Percentiles rank a stretch among this genome's conserved stretches.
phyloP scores from a whole-genome alignment of 2,888 invertebrate genomes.

The Phyllotreta cruciferae region DNA sequence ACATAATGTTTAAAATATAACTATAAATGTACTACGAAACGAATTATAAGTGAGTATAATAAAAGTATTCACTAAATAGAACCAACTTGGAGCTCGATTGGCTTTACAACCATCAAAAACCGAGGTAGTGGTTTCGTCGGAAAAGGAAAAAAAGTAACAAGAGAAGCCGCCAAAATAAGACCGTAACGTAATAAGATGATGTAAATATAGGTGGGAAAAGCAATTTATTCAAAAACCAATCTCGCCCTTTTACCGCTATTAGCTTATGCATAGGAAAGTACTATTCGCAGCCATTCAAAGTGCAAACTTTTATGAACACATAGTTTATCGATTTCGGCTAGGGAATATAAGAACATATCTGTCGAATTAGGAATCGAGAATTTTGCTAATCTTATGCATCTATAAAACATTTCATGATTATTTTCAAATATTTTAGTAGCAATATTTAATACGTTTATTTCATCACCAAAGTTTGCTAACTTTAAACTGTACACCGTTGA shows the following conservation, averaged over 20 bases:
- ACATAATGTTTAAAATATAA: no score
- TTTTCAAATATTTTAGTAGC: no score
- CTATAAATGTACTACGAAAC: no score
- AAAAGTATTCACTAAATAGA: no score
- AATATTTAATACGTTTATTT: no score
- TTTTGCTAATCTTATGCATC: no score
- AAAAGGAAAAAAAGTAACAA: background rate
- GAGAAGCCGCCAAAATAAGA: constrained; percentile 13
- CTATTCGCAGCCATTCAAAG: constrained; percentile 44
- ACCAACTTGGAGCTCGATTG: background rate
- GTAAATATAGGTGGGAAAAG: constrained; percentile 52
- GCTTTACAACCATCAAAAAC: background rate
- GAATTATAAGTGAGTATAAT: no score
- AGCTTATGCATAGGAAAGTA: constrained; percentile 45
- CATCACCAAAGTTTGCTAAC: no score
- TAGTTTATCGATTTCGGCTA: constrained; percentile 38
- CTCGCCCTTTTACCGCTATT: constrained; percentile 51
- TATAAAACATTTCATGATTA: no score
- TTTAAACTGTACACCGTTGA: no score
- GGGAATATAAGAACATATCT: constrained; percentile 4
- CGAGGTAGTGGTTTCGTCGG: background rate
- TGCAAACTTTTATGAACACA: constrained; percentile 38
- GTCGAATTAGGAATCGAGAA: no score
- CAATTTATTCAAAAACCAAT: constrained; percentile 55
- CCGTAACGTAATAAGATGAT: constrained; percentile 52